A percentile compares a stretch with the other conserved stretches of the same genome.
Evolutionary conservation across 2,113 vertebrate genomes (phyloP).

Genomic region (Mus pahari): DNA sequence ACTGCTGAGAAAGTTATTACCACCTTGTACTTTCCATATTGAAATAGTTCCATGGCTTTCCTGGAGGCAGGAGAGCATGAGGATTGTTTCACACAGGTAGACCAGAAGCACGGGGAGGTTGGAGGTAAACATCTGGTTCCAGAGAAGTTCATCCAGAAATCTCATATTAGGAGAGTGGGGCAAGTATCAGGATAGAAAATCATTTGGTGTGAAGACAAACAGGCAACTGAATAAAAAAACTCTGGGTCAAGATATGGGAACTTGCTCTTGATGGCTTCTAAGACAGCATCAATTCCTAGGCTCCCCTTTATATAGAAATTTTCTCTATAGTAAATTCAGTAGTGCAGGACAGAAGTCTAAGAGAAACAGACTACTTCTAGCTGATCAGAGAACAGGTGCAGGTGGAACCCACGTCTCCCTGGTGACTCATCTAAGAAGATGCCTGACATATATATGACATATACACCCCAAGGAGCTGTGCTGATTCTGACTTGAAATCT

Average conservation of each 20-base stretch:
- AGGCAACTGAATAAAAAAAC: not conserved
- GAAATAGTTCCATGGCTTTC: not conserved
- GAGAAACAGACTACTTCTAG: not conserved
- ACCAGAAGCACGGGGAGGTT: not conserved
- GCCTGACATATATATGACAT: too few relatives aligned
- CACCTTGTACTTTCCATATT: not conserved
- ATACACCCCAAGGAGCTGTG: too few relatives aligned
- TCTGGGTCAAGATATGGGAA: not conserved
- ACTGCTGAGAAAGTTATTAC: not conserved
- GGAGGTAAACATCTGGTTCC: not conserved
- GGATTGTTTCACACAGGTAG: not conserved
- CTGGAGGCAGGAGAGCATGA: not conserved
- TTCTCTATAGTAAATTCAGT: not conserved
- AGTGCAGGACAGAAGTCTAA: not conserved
- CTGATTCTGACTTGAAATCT: not conserved
- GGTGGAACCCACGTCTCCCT: not conserved
- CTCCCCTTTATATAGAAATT: not conserved
- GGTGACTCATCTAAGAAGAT: not conserved
- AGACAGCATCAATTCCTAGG: not conserved
- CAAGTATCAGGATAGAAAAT: not conserved
- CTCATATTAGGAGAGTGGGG: not conserved
- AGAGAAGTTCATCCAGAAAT: not conserved
- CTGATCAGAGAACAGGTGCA: not conserved
- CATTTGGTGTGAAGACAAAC: not conserved
- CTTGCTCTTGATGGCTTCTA: not conserved